Evolutionary conservation across 2,113 vertebrate genomes (phyloP), one percentile per base, ranked within the genome.

Genomic region (Petaurus breviceps): DNA sequence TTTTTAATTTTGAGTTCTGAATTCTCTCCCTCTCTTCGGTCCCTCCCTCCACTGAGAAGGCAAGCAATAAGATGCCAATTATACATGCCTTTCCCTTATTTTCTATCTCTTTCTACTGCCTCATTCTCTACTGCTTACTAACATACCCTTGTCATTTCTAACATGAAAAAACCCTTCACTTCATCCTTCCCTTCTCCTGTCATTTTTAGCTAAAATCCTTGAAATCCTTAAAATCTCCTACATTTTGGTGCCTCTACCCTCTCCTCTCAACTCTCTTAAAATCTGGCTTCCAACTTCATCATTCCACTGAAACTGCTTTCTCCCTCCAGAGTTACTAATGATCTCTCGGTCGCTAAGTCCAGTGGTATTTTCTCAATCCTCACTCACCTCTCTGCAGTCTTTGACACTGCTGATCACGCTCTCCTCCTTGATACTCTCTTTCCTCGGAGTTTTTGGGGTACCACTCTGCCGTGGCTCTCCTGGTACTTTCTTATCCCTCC

Each of bases 31-130:
- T 54, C 53, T 6, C 53, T 54, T 54, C 7, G 23, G 53, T 54
- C 51, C 14, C 51, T 57, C 1, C 25, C 55, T 6, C 6, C 26
- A 61, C 5, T 77, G 37, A 77, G 68, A n/a, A 77, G 37, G 37
- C 28, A 61, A 61, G 28, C 57, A 61, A 14, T 77, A 77, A 49
- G 11, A 68, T 68, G 16, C 16, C 37, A 77, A n/a, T 77, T 77
- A 77, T n/a, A 77, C 16, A 19, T 8, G 2, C 19, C 37, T 77
- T 77, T 77, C 37, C 16, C 5, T 77, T 77, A 77, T 94, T 25
- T 49, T 94, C 94, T 93, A 50, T 28, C 68, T n/a, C 91, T 55
- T 84, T 68, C 91, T 92, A n/a, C 47, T 90, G 61, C 31, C 24
- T 50, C 55, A 89, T 61, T 84, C 90, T 91, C 57, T n/a, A 54